A percentile compares a stretch with the other conserved stretches of the same genome.
phyloP scores from a whole-genome alignment of 92 coral and sea anemone species.

The Phymanthus crucifer region DNA sequence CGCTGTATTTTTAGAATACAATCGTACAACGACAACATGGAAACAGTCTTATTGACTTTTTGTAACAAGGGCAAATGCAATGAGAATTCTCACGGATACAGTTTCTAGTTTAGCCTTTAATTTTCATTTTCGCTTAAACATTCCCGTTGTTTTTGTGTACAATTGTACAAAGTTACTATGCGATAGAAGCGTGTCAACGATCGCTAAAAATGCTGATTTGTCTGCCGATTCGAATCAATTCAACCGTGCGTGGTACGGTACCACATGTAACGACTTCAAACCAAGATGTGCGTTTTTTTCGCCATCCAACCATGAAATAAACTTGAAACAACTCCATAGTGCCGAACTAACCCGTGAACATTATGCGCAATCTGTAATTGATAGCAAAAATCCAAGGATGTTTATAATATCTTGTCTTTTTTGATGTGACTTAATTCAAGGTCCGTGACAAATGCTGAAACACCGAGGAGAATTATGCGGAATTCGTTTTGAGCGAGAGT shows the following conservation, averaged over 20 bases:
- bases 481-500: not conserved
- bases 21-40: constrained; percentile 4
- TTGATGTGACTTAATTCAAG: not conserved
- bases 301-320: not conserved
- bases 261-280: not conserved
- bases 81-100: not conserved
- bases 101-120: not conserved
- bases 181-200: constrained; percentile 27
- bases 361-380: not conserved
- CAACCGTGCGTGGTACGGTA: constrained; percentile 5
- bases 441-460: not conserved
- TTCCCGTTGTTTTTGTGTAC: not conserved
- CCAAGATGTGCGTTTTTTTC: not conserved
- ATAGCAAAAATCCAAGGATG: constrained; percentile 9
- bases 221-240: constrained; percentile 28
- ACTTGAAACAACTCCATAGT: not conserved
- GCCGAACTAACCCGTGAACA: not conserved
- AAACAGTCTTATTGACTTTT: not conserved
- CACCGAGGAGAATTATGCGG: not conserved
- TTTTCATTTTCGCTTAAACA: not conserved
- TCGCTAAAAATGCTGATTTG: constrained; percentile 18
- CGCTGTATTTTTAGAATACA: not conserved
- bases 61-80: not conserved
- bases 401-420: not conserved
- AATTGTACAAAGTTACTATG: not conserved